Evolutionary conservation across 2,888 invertebrate genomes (phyloP), one percentile per base, ranked within the genome.

Genomic region (Aporophyla lueneburgensis): DNA sequence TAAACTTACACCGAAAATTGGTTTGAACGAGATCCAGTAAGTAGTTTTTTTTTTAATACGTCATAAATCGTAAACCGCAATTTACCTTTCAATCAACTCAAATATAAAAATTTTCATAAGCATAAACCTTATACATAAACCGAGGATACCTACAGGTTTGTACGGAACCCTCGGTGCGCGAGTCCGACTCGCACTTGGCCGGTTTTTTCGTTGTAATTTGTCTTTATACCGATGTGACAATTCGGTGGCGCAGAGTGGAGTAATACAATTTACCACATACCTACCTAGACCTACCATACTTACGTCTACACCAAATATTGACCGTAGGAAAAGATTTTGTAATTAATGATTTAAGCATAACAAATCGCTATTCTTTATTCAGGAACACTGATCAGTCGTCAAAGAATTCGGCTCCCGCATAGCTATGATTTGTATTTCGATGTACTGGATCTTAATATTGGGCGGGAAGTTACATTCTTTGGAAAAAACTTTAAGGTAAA

Each of bases 361-460:
- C 4, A 54, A 67, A 49, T 14, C 16, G 21, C 27, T 65, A 10
- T 54, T 70, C 56, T 33, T 51, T 80, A 63, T 69, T n/a, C 89
- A 98, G 98, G 98, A 51, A 97, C 98, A 33, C 93, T 99, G 83
- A 98, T 99, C 58, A 97, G 97, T 84, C 97, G 99, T 0, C 99
- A 99, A 92, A 97, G 98, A 88, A 98, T 99, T 85, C 98, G 98
- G 0, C 97, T 98, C 71, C 98, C 98, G 0, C 97, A 98, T n/a
- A 97, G 97, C 90, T 97, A 98, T 86, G 97, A 98, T 83, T 97
- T 98, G 76, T 99, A 98, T 91, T 98, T 98, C 92, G 98, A 98
- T 77, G 97, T 99, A 24, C 97, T 99, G 27, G 99, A 99, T 94
- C 97, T 99, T 58, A 99, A 99, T 92, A 97, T 99, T 76, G 98